These are phyloP conservation scores for Resseliella maxima DNA, from an alignment of 2,888 invertebrate genomes.

Conservation along the genomic window DNA sequence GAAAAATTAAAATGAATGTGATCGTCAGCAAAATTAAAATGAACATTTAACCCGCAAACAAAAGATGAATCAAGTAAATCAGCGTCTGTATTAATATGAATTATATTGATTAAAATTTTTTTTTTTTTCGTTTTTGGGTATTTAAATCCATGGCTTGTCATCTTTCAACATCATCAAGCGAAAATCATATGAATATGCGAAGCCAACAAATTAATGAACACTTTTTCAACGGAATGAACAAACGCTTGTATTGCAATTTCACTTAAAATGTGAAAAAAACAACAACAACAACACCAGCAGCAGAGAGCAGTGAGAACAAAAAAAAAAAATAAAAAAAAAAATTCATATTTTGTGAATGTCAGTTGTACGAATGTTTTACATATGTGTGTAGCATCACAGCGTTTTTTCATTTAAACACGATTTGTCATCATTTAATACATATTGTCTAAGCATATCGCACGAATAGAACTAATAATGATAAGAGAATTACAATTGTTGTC, in stretches of 20 bases:
- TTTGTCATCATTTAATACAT: slow-evolving; percentile 46
- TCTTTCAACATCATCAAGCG: neutral
- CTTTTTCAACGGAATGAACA: no score
- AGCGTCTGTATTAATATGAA: neutral
- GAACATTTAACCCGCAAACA: slow-evolving; percentile 8
- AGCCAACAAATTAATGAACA: neutral
- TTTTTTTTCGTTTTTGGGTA: no score
- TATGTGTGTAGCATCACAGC: neutral
- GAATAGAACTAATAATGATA: slow-evolving; percentile 40
- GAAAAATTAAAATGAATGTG: neutral
- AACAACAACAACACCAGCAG: neutral
- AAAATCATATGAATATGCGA: neutral
- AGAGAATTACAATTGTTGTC: slow-evolving; percentile 34
- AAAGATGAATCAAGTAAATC: slow-evolving; percentile 4
- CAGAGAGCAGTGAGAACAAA: neutral
- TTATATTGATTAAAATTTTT: slow-evolving; percentile 30
- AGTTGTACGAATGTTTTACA: slow-evolving; percentile 7
- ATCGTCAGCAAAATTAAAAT: neutral
- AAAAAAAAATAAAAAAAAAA: neutral
- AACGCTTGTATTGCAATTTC: neutral
- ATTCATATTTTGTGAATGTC: neutral
- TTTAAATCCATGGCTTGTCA: neutral
- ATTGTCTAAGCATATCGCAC: slow-evolving; percentile 41
- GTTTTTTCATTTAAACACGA: slow-evolving; percentile 50
- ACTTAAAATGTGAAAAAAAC: neutral